Base-by-base conservation (phyloP, 1,140 invertebrate species). In the Anthonomus grandis region DNA sequence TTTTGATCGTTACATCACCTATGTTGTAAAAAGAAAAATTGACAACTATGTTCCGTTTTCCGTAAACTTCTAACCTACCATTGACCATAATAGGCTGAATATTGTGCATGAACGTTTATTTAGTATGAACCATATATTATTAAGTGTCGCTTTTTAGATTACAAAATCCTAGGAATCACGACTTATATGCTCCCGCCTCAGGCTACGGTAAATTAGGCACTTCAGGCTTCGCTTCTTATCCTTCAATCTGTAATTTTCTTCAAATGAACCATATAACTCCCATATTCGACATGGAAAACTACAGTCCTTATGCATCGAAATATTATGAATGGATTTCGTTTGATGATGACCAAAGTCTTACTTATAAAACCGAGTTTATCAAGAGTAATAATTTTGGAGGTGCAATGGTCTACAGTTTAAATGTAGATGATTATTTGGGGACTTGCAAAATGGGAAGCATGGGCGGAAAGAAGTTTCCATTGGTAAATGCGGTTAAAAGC, bases 311-410 rank as follows among this genome's bases (percentile, higher is more conserved):
- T 75, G 77, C 87, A 3, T 86, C 83, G 50, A 81, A 80, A 41
- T 75, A 79, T 25, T 75, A 76, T 4, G 88, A 95, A 68, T 97
- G 94, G 94, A 82, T 95, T 39, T 92, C 92, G 0, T 97, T 86
- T 71, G 94, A 97, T 59, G 83, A 92, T 70, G 73, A 78, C 3
- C 68, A 77, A 25, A 96, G 91, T 74, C 75, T 91, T 0, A 76
- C 69, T 47, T 81, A 81, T 64, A 95, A 95, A 74, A 79, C 85
- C 1, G 74, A 81, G 37, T 90, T 79, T 73, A 81, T 88, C 0
- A 81, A 78, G 63, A 72, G 77, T 0, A 75, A 81, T 13, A 75
- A 79, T 17, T 79, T 89, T 48, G 81, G 81, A 38, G 88, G 89
- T 23, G 84, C 83, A 0, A 90, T 91, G 89, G 76, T 90, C 47